A percentile compares a stretch with the other conserved stretches of the same genome.
These are phyloP conservation scores for Myioborus miniatus DNA, from an alignment of 2,797 vertebrate species.

Conservation along the genomic window DNA sequence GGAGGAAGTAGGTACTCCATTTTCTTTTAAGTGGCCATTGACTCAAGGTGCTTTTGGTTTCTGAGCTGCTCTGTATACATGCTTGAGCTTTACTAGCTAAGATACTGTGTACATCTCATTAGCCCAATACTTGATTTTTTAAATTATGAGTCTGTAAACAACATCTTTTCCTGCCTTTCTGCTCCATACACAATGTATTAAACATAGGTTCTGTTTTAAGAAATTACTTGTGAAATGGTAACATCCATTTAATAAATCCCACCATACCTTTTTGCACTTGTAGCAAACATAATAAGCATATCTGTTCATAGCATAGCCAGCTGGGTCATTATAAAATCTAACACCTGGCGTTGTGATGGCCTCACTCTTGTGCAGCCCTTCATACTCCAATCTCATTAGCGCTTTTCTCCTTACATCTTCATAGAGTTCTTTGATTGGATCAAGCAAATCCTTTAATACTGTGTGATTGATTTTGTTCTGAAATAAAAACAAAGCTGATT, in stretches of 20 bases:
- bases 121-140: background rate
- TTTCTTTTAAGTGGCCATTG: background rate
- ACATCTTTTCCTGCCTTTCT: background rate
- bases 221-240: background rate
- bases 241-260: background rate
- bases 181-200: background rate
- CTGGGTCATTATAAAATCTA: slow-evolving; percentile 97
- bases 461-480: slow-evolving; percentile 99
- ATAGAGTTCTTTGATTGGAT: slow-evolving; percentile 98
- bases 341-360: slow-evolving; percentile 97
- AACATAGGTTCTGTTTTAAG: background rate
- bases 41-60: background rate
- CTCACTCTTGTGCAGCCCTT: slow-evolving; percentile 97
- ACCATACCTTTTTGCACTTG: slow-evolving; percentile 97
- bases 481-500: slow-evolving; percentile 11
- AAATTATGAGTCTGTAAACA: background rate
- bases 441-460: slow-evolving; percentile 96
- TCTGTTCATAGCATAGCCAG: slow-evolving; percentile 98
- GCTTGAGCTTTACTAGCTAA: background rate
- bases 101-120: background rate
- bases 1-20: background rate
- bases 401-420: slow-evolving; percentile 98
- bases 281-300: slow-evolving; percentile 99
- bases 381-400: slow-evolving; percentile 96
- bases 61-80: background rate